A percentile compares a stretch with the other conserved stretches of the same genome.
Evolutionary conservation across 2,797 vertebrate species (phyloP).

Genomic region (Gastrophryne carolinensis): DNA sequence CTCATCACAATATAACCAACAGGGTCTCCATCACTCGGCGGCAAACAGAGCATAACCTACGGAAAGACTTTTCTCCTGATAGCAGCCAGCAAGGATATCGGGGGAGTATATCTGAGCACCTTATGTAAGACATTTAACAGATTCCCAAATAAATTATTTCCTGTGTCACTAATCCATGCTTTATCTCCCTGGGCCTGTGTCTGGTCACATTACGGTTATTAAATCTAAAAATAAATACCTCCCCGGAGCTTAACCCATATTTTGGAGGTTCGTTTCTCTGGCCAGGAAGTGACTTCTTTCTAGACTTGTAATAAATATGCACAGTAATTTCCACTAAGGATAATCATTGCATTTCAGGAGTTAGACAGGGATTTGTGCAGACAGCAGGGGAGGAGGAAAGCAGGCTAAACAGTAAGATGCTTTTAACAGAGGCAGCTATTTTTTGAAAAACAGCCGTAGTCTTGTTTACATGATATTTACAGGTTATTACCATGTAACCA

Average conservation of each 20-base stretch:
- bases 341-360: not conserved
- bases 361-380: not conserved
- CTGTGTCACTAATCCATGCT: constrained; percentile 35
- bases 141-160: constrained; percentile 46
- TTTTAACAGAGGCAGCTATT: no score
- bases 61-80: no score
- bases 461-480: no score
- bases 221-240: constrained; percentile 32
- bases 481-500: no score
- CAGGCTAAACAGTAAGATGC: no score
- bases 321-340: not conserved
- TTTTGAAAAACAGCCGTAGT: no score
- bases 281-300: not conserved
- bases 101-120: constrained; percentile 18
- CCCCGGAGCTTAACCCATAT: not conserved
- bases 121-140: constrained; percentile 39
- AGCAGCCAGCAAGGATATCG: not conserved
- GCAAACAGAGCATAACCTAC: not conserved
- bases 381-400: no score
- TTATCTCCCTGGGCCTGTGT: constrained; percentile 18
- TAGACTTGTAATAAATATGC: not conserved
- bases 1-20: no score
- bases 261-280: not conserved
- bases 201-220: constrained; percentile 35
- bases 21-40: no score